These are phyloP conservation scores for Apodemia mormo DNA, from an alignment of 2,888 invertebrate species.

Conservation along the genomic window DNA sequence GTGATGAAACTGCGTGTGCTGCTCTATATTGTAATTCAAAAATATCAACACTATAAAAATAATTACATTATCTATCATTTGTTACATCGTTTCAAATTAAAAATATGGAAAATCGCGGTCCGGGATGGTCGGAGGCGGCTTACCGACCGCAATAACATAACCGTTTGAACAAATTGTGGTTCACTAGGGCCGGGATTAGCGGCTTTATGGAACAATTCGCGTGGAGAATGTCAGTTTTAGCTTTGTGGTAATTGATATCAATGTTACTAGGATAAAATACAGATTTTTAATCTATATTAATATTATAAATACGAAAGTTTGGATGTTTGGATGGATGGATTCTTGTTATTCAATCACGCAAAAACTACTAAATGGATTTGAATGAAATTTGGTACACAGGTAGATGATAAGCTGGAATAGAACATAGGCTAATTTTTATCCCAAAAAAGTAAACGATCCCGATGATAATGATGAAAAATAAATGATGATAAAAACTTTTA, in stretches of 20 bases:
- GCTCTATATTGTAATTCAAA: background rate
- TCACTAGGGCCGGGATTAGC: conserved; percentile 70
- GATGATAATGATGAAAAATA: too few species aligned
- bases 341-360: too few species aligned
- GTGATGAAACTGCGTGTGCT: too few species aligned
- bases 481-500: too few species aligned
- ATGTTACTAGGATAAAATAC: conserved; percentile 49
- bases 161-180: conserved; percentile 79
- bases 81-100: conserved; percentile 15
- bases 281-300: background rate
- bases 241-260: conserved; percentile 76
- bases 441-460: too few species aligned
- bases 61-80: conserved; percentile 9
- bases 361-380: too few species aligned
- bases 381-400: too few species aligned
- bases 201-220: conserved; percentile 74
- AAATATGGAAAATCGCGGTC: conserved; percentile 55
- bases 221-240: conserved; percentile 44
- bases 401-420: too few species aligned
- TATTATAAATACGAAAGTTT: too few species aligned
- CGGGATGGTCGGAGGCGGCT: conserved; percentile 56
- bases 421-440: too few species aligned
- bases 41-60: background rate
- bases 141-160: conserved; percentile 79
- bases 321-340: too few species aligned